These are phyloP conservation scores for Anguilla megastoma DNA, from an alignment of 2,797 vertebrate species.

Conservation along the genomic window DNA sequence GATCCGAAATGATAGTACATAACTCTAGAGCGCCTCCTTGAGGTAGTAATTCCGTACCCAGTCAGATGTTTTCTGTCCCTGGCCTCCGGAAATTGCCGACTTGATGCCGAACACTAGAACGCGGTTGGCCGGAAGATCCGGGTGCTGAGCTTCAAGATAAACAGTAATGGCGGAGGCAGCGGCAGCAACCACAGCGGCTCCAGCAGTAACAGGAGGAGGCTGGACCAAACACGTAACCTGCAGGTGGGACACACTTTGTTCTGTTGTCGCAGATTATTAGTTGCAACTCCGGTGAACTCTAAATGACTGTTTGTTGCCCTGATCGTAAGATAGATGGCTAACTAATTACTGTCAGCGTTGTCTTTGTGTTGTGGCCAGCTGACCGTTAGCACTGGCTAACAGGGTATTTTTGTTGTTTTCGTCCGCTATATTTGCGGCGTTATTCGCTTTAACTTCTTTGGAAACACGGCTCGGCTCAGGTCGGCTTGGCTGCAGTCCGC, in stretches of 20 bases:
- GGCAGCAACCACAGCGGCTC: slow-evolving; percentile 74
- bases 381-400: slow-evolving; percentile 3
- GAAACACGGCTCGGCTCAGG: not conserved
- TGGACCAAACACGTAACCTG: slow-evolving; percentile 97
- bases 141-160: slow-evolving; percentile 85
- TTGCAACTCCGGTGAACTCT: no score
- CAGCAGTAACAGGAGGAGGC: slow-evolving; percentile 74
- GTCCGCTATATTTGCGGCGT: not conserved
- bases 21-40: not conserved
- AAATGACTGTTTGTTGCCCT: not conserved
- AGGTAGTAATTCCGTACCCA: not conserved
- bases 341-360: slow-evolving; percentile 40
- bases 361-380: slow-evolving; percentile 31
- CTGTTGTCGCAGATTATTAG: not conserved
- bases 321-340: not conserved
- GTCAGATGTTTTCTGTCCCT: not conserved
- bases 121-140: slow-evolving; percentile 82
- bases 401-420: slow-evolving; percentile 18
- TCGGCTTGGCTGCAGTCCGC: not conserved
- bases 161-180: slow-evolving; percentile 99
- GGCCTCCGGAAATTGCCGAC: slow-evolving; percentile 57
- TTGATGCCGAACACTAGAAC: slow-evolving; percentile 23
- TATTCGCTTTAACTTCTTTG: not conserved
- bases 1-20: not conserved
- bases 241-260: slow-evolving; percentile 71